phyloP scores from a whole-genome alignment of 2,888 invertebrate genomes.

The Melanotus villosus region DNA sequence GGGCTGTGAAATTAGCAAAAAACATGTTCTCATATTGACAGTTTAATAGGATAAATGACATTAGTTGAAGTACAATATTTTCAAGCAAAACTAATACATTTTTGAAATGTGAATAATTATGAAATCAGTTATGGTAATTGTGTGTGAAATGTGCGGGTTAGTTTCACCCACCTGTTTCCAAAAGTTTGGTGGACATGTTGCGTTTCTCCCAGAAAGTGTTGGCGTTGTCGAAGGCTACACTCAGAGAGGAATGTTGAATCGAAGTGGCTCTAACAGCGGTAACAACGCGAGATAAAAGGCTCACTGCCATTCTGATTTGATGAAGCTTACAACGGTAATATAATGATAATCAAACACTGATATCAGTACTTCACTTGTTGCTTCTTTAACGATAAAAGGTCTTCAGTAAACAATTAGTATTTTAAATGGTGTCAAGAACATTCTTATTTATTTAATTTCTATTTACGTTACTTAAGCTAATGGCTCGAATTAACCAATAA shows the following conservation, averaged over 20 bases:
- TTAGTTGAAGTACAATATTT: no score
- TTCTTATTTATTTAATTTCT: no score
- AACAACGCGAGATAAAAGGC: slow-evolving; percentile 1
- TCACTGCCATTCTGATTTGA: background rate
- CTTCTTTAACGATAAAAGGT: background rate
- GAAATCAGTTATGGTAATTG: background rate
- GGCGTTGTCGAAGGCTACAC: background rate
- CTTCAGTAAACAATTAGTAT: background rate
- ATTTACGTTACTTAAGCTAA: no score
- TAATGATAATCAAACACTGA: background rate
- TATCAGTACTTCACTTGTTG: background rate
- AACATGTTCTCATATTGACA: no score
- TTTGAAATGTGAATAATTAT: background rate
- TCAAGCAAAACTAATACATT: no score
- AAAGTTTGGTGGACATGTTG: slow-evolving; percentile 18
- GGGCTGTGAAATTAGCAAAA: no score
- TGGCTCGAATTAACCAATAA: no score
- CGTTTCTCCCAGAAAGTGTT: background rate
- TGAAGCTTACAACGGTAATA: background rate
- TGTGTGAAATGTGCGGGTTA: background rate
- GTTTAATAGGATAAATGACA: no score
- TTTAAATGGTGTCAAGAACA: no score
- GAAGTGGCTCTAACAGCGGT: background rate
- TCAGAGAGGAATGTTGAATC: background rate
- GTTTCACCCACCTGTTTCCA: slow-evolving; percentile 18